Conservation (phyloP, 2,113 vertebrate genomes). For the Acrocephalus kingi region DNA sequence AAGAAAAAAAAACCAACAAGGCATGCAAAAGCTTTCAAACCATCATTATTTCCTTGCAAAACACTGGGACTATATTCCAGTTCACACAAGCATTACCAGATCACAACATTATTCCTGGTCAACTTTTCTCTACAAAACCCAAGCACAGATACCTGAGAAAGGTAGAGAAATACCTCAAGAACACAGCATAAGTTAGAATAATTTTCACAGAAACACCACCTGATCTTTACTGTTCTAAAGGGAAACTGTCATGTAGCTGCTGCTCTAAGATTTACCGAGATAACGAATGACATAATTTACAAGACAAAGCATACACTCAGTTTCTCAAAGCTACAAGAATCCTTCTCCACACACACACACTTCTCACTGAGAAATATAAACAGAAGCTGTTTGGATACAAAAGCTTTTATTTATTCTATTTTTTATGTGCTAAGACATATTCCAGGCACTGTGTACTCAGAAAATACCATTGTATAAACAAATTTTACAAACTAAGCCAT, state of each 20-base stretch:
- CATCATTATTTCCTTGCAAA: neutral
- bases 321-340: conserved; percentile 9
- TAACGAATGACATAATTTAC: conserved; percentile 15
- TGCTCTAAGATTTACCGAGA: neutral
- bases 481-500: neutral
- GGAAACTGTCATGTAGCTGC: neutral
- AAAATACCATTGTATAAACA: conserved; percentile 29
- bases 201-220: neutral
- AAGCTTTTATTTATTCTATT: conserved; percentile 37
- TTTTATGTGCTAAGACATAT: conserved; percentile 42
- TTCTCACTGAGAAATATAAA: conserved; percentile 20
- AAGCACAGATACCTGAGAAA: neutral
- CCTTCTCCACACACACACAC: neutral
- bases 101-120: neutral
- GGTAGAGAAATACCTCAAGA: neutral
- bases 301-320: neutral
- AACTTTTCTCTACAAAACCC: neutral
- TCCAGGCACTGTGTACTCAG: conserved; percentile 5
- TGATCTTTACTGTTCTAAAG: neutral
- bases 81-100: neutral
- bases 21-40: neutral
- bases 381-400: conserved; percentile 14
- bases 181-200: neutral
- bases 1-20: neutral
- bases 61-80: neutral